Conservation (phyloP, 2,113 vertebrate genomes). For the Harpagus bidentatus region DNA sequence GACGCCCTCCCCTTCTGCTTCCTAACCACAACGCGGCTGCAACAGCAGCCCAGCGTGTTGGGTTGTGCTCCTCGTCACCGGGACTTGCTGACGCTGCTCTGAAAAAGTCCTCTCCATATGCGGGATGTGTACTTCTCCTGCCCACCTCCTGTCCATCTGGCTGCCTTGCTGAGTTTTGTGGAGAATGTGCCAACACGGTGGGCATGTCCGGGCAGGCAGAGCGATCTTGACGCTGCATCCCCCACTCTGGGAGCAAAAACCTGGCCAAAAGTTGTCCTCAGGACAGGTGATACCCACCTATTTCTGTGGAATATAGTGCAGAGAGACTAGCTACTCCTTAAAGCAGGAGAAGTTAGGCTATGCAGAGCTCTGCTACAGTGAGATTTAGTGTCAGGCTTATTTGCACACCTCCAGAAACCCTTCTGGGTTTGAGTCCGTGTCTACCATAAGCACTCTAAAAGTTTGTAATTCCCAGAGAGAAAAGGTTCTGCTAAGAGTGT, state of each 20-base stretch:
- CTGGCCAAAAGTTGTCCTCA: not conserved
- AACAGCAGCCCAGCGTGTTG: not conserved
- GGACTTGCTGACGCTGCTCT: not conserved
- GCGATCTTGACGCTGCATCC: not conserved
- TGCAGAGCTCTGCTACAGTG: not conserved
- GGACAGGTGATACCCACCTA: not conserved
- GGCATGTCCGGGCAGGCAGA: not conserved
- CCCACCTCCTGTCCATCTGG: not conserved
- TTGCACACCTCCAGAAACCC: not conserved
- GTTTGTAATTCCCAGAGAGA: not conserved
- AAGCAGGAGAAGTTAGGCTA: not conserved
- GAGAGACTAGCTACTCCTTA: not conserved
- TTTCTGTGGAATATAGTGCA: not conserved
- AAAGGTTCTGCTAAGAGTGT: not conserved
- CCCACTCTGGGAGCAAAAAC: not conserved
- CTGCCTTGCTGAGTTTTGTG: not conserved
- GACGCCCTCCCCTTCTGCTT: not conserved
- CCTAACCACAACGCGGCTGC: accelerated
- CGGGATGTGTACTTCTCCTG: not conserved
- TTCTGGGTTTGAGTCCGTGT: not conserved
- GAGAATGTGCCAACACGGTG: not conserved
- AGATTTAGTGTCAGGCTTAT: not conserved
- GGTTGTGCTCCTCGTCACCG: accelerated
- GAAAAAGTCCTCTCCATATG: not conserved
- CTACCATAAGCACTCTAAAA: not conserved